Conservation (phyloP, 2,113 vertebrate species). For the Herpetotheres cachinnans region DNA sequence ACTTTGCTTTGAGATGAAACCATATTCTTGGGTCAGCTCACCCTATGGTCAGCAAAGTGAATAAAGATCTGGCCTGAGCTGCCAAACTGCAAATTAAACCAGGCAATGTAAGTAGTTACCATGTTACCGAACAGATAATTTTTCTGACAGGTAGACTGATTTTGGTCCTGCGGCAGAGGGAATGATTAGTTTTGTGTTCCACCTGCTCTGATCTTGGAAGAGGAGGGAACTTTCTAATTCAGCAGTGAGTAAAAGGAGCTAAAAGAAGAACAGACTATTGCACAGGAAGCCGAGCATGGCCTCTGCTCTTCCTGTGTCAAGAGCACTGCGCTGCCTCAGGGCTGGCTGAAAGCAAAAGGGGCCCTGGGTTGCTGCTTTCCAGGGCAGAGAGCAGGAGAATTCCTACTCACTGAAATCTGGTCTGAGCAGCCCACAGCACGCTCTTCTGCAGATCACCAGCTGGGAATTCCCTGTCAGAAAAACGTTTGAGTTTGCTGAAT, state of each 20-base stretch:
- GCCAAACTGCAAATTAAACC: neutral
- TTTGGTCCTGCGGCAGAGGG: neutral
- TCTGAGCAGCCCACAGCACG: neutral
- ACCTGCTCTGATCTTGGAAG: neutral
- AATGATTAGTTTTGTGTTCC: neutral
- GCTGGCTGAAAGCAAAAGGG: neutral
- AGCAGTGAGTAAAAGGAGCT: neutral
- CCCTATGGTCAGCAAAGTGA: neutral
- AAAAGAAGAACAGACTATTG: neutral
- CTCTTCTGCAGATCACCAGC: neutral
- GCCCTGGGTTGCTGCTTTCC: neutral
- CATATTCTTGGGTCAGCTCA: neutral
- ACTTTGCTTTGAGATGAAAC: neutral
- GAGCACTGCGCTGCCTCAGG: neutral
- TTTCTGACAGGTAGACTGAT: neutral
- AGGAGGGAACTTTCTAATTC: neutral
- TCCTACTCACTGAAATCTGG: neutral
- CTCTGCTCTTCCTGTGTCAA: slow-evolving; percentile 24
- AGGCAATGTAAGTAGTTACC: neutral
- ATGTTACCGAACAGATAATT: neutral
- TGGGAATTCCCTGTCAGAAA: neutral
- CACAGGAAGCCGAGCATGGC: slow-evolving; percentile 3
- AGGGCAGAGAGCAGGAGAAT: neutral
- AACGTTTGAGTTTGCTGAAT: neutral
- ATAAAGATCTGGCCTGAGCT: neutral